Evolutionary conservation across 2,797 vertebrate species (phyloP).

Genomic region (Mormyrops boulengeri): DNA sequence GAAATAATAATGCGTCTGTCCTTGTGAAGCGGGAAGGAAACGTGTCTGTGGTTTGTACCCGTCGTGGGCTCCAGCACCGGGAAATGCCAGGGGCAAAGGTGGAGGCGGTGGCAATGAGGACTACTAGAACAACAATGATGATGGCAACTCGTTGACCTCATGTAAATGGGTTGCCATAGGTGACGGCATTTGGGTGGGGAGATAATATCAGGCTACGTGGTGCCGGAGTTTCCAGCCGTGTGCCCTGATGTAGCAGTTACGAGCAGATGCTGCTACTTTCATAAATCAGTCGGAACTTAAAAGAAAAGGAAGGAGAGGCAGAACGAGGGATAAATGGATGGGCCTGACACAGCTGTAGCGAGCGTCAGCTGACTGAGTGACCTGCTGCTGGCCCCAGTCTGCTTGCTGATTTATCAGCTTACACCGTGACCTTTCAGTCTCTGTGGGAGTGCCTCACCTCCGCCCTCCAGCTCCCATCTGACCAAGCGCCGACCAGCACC

Average conservation of each 20-base stretch:
- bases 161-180: slow-evolving; percentile 58
- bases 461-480: slow-evolving; percentile 41
- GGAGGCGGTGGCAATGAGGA: slow-evolving; percentile 40
- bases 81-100: background rate
- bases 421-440: slow-evolving; percentile 74
- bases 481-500: background rate
- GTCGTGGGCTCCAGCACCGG: background rate
- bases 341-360: slow-evolving; percentile 64
- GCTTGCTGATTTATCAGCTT: slow-evolving; percentile 62
- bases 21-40: background rate
- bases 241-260: slow-evolving; percentile 68
- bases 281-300: slow-evolving; percentile 58
- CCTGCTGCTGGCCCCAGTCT: slow-evolving; percentile 59
- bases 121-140: slow-evolving; percentile 56
- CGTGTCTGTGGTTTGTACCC: background rate
- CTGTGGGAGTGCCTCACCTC: slow-evolving; percentile 49
- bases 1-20: background rate
- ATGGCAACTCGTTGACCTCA: slow-evolving; percentile 44
- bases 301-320: slow-evolving; percentile 50
- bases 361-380: slow-evolving; percentile 69
- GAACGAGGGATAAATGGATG: slow-evolving; percentile 72
- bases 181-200: slow-evolving; percentile 53
- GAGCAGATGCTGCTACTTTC: slow-evolving; percentile 71
- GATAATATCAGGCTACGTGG: slow-evolving; percentile 32
- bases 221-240: slow-evolving; percentile 55